Base-by-base conservation (phyloP, 1,140 invertebrate genomes). In the Drosophila parabipectinata region DNA sequence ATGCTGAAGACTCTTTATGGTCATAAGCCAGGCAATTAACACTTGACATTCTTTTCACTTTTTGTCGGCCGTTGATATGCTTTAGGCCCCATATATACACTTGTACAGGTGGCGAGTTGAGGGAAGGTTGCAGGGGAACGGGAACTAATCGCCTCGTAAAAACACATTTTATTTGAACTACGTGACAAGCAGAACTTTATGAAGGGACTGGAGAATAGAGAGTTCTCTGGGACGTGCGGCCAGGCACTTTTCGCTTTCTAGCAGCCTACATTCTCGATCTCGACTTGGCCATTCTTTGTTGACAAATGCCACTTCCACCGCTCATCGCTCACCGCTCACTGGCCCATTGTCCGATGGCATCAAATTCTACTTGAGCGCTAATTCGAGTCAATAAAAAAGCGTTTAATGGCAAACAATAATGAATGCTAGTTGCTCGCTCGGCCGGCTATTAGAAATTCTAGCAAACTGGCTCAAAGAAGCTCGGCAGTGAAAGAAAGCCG, bases 1-100 rank as follows among this genome's bases (percentile, higher is more conserved):
- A 28, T 32, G 9, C 24, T 37, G 54, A 44, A 52, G 55, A 66
- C 82, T 60, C 21, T 71, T 57, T 66, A 87, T 87, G 66, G 45
- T 51, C 63, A 60, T 75, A 75, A 75, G 72, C 62, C 64, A 57
- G 78, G 83, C 84, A 87, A 87, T 87, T 88, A 87, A 87, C 82
- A 87, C 83, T 88, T 87, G 83, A 88, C 83, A 88, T 88, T 87
- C 82, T 87, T 87, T 87, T 85, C 82, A 85, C 82, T 85, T 85
- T 83, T 85, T 80, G 67, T 60, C 62, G 51, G 50, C 55, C 61
- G 71, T 77, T 78, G 82, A 82, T 88, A 85, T 66, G 82, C 74
- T 88, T 85, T 68, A 66, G 77, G 82, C 69, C 67, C 48, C 58
- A 66, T 72, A 66, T 30, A 66, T 30, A 82, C 72, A 63, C 15